phyloP scores from a whole-genome alignment of 2,888 invertebrate species.

The Epinotia brunnichana region DNA sequence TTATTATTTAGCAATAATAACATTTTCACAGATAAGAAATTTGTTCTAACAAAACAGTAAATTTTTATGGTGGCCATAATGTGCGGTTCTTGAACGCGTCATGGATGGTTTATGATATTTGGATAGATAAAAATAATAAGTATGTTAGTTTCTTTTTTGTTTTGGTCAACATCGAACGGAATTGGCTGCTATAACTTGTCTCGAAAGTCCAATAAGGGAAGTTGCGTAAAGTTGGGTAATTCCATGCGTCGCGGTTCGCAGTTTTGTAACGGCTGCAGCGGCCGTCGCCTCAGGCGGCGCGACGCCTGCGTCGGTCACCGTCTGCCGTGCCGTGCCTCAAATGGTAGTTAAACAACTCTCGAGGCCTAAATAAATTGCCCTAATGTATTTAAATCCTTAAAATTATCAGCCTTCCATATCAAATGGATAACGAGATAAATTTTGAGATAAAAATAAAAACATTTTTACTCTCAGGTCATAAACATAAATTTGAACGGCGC shows the following conservation, averaged over 20 bases:
- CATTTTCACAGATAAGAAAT: too few relatives aligned
- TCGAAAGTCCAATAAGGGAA: constrained; percentile 70
- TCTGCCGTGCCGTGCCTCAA: constrained; percentile 21
- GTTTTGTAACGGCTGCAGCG: constrained; percentile 67
- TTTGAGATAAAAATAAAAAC: constrained; percentile 22
- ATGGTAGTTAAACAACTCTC: constrained; percentile 32
- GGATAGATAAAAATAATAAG: too few relatives aligned
- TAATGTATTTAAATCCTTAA: neutral
- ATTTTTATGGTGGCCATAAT: too few relatives aligned
- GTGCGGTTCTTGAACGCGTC: too few relatives aligned
- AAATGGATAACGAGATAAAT: constrained; percentile 20
- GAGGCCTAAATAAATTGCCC: neutral
- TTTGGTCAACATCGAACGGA: constrained; percentile 13
- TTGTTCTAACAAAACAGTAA: too few relatives aligned
- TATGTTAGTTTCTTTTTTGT: neutral
- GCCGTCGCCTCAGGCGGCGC: constrained; percentile 43
- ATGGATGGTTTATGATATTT: too few relatives aligned
- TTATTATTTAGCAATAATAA: too few relatives aligned
- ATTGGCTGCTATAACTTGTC: constrained; percentile 53
- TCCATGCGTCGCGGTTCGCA: constrained; percentile 60
- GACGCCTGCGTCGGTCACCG: constrained; percentile 46
- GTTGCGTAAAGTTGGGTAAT: constrained; percentile 73
- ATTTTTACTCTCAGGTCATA: constrained; percentile 27
- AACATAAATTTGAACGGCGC: constrained; percentile 30
- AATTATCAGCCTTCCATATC: constrained; percentile 2